Conservation (phyloP, 2,888 invertebrate species). For the Nymphalis polychloros region DNA sequence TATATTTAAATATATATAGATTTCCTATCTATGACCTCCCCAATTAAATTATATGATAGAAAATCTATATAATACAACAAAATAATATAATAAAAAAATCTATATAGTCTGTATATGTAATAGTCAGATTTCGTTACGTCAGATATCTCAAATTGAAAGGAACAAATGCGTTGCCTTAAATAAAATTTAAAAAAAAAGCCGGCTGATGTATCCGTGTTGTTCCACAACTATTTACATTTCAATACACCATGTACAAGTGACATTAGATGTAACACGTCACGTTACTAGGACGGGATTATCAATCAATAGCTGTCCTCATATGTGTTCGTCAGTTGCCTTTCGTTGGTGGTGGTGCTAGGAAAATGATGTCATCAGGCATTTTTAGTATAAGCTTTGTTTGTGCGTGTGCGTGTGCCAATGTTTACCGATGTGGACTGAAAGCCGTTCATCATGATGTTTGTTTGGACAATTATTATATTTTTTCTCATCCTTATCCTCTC, state of each 20-base stretch:
- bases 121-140: no score
- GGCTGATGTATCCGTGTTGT: no score
- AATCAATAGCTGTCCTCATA: constrained; percentile 32
- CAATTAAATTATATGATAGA: no score
- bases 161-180: no score
- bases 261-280: constrained; percentile 21
- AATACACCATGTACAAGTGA: constrained; percentile 23
- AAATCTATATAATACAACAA: no score
- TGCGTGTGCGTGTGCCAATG: constrained; percentile 20
- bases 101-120: no score
- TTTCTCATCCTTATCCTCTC: constrained; percentile 33
- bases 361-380: constrained; percentile 33
- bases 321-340: constrained; percentile 28
- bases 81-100: no score
- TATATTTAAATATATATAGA: no score
- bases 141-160: no score
- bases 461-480: constrained; percentile 34
- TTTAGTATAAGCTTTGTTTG: constrained; percentile 23
- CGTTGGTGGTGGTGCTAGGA: constrained; percentile 34
- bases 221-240: not conserved
- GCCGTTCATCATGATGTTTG: constrained; percentile 24
- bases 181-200: no score
- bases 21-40: no score
- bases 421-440: constrained; percentile 10
- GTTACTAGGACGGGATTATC: constrained; percentile 19